These are phyloP conservation scores for Caenorhabditis becei DNA, from an alignment of 2,888 invertebrate genomes.

Conservation along the genomic window DNA sequence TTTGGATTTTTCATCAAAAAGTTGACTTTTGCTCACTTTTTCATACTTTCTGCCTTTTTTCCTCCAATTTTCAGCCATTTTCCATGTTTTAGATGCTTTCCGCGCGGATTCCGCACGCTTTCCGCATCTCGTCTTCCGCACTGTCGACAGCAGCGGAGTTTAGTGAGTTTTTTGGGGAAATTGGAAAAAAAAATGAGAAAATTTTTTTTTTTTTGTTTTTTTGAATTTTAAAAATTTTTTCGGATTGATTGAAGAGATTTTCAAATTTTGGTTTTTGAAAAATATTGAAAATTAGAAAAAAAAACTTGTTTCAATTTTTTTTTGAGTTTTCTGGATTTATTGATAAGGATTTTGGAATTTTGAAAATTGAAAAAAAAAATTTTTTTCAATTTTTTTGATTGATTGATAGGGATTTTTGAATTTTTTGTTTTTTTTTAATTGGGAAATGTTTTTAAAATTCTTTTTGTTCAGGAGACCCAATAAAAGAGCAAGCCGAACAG, in stretches of 20 bases:
- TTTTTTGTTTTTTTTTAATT: not conserved
- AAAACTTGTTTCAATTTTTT: no score
- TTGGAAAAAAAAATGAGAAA: not conserved
- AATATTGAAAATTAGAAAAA: no score
- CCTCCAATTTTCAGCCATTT: not conserved
- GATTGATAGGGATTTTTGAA: no score
- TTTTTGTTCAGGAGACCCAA: constrained; percentile 36
- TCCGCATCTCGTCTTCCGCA: constrained; percentile 23
- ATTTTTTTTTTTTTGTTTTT: no score
- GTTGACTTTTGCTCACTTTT: not conserved
- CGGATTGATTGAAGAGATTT: no score
- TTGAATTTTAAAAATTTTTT: no score
- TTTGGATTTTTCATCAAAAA: not conserved
- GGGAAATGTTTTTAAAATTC: no score
- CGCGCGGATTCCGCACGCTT: constrained; percentile 12
- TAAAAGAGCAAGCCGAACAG: constrained; percentile 43
- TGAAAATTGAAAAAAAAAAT: no score
- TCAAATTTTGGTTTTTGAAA: no score
- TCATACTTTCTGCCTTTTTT: not conserved
- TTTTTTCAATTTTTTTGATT: no score
- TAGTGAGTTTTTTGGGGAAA: constrained; percentile 24
- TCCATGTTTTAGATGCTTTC: constrained; percentile 35
- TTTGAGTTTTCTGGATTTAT: no score
- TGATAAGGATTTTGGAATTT: no score
- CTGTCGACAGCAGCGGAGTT: constrained; percentile 40